Percentiles rank a stretch among this genome's conserved stretches.
Evolutionary conservation across 2,113 vertebrate species (phyloP).

Genomic region (human (Homo sapiens)): DNA sequence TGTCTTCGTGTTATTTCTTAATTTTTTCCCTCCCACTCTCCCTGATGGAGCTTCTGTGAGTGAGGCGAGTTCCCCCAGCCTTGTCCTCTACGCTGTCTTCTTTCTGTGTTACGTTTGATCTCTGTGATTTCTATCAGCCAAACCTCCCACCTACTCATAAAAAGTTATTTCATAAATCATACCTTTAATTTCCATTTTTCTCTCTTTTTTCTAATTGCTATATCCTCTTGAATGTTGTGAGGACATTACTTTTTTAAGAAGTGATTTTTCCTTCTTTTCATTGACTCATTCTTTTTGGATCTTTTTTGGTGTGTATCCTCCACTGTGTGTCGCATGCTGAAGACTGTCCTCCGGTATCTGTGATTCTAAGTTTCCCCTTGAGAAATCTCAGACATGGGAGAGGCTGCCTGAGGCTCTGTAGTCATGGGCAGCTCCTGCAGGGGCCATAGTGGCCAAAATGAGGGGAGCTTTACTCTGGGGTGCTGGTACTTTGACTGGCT

Average conservation of each 20-base stretch:
- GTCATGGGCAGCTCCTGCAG: rapidly evolving
- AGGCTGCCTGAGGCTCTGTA: neutral
- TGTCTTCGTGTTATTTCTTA: neutral
- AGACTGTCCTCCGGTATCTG: neutral
- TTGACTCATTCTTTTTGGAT: neutral
- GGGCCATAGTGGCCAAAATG: too few species aligned
- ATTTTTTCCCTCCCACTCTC: neutral
- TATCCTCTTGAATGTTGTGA: neutral
- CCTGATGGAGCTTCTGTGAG: neutral
- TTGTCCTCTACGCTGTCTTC: neutral
- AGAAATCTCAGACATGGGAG: neutral
- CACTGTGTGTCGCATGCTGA: neutral
- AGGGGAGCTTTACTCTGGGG: neutral
- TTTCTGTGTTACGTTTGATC: neutral
- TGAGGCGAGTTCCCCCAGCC: neutral
- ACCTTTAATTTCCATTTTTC: neutral
- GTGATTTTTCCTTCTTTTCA: neutral
- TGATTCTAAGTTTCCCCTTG: neutral
- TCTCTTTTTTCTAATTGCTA: neutral
- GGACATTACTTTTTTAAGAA: neutral
- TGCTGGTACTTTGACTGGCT: neutral
- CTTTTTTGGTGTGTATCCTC: neutral
- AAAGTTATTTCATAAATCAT: neutral
- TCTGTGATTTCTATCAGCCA: neutral
- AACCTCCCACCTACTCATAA: neutral